Evolutionary conservation across 2,797 vertebrate species (phyloP).

Genomic region (Mionectes olivaceus): DNA sequence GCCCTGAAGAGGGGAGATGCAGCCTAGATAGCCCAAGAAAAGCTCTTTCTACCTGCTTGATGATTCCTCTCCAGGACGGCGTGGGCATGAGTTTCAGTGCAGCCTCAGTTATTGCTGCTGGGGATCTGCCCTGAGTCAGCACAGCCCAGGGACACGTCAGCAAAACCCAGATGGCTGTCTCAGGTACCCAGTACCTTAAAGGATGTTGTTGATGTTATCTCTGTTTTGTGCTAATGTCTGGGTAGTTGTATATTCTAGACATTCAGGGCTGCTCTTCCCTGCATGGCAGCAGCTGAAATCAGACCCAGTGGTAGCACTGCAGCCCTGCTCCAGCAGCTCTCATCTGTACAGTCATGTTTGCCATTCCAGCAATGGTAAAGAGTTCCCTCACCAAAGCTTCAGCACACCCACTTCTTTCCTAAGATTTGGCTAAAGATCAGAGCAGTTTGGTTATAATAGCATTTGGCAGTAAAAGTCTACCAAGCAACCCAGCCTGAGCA

Average conservation of each 20-base stretch:
- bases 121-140: constrained; percentile 1
- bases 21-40: rapidly evolving
- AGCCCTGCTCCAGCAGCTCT: neutral
- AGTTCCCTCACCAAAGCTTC: constrained; percentile 6
- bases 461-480: constrained; percentile 59
- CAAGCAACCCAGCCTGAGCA: constrained; percentile 28
- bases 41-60: neutral
- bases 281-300: neutral
- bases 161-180: neutral
- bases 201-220: neutral
- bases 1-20: rapidly evolving
- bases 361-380: constrained; percentile 10
- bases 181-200: neutral
- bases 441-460: constrained; percentile 57
- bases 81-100: neutral
- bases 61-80: neutral
- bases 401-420: constrained; percentile 69
- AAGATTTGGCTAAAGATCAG: constrained; percentile 74
- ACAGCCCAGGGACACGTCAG: neutral
- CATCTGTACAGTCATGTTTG: neutral
- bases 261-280: neutral
- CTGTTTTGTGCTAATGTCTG: neutral
- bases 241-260: rapidly evolving
- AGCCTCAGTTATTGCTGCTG: neutral
- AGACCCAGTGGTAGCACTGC: rapidly evolving